phyloP scores from a whole-genome alignment of 2,113 vertebrate species.

The Lamprologus callipterus region DNA sequence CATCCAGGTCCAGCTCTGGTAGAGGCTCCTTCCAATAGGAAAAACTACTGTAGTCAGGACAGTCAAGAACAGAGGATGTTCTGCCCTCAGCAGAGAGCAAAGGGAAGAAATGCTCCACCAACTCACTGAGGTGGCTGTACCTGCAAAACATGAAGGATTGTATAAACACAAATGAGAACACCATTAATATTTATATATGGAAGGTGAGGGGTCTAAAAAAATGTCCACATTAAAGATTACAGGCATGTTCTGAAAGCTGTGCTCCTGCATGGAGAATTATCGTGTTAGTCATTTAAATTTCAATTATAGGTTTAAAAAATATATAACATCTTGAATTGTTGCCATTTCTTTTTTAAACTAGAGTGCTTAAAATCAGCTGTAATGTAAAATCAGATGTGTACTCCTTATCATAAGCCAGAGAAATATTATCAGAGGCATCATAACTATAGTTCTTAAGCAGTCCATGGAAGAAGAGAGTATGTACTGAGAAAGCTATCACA shows the following conservation, averaged over 20 bases:
- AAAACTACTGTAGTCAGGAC: conserved; percentile 81
- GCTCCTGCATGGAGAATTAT: neutral
- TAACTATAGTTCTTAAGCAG: neutral
- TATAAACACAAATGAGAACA: neutral
- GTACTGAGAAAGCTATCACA: neutral
- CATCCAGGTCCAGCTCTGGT: conserved; percentile 59
- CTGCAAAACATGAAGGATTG: conserved; percentile 52
- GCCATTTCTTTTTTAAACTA: neutral
- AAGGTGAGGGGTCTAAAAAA: neutral
- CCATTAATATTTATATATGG: neutral
- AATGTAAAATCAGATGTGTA: neutral
- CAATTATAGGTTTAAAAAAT: neutral
- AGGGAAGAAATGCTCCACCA: conserved; percentile 89
- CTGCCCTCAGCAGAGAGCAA: conserved; percentile 41
- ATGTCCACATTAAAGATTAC: neutral
- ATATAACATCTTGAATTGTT: neutral
- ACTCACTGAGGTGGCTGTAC: conserved; percentile 77
- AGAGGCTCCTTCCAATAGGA: conserved; percentile 77
- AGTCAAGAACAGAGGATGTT: conserved; percentile 48
- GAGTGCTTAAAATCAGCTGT: neutral
- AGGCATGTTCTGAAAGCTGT: neutral
- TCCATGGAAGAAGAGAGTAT: neutral
- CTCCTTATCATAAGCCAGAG: neutral
- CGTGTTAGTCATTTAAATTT: neutral
- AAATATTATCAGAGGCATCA: neutral